phyloP scores from a whole-genome alignment of 2,113 vertebrate species.

The Charina bottae region DNA sequence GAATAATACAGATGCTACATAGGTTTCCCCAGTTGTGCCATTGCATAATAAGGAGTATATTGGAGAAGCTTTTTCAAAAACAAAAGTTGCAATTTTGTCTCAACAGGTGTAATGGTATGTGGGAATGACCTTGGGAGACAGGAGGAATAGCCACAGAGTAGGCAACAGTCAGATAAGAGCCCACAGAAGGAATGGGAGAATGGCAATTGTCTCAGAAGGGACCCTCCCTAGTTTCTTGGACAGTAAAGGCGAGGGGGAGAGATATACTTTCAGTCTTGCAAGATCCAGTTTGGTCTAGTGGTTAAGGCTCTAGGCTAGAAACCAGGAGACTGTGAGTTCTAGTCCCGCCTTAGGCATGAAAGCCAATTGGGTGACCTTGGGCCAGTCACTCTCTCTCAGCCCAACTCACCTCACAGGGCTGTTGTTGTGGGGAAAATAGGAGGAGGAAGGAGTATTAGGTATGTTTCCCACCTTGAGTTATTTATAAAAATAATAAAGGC shows the following conservation, averaged over 20 bases:
- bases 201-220: background rate
- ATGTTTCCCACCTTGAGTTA: too few relatives aligned
- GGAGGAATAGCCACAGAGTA: background rate
- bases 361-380: too few relatives aligned
- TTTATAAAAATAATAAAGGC: too few relatives aligned
- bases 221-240: background rate
- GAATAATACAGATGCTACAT: background rate
- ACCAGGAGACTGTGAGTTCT: too few relatives aligned
- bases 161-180: background rate
- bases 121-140: background rate
- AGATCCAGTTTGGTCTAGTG: too few relatives aligned
- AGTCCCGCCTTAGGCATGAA: too few relatives aligned
- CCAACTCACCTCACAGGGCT: too few relatives aligned
- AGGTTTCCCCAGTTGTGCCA: background rate
- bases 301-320: too few relatives aligned
- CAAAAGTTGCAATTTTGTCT: background rate
- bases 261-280: background rate
- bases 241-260: background rate
- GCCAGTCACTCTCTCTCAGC: too few relatives aligned
- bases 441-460: too few relatives aligned
- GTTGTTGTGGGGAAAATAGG: too few relatives aligned
- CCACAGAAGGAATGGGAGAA: background rate
- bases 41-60: background rate
- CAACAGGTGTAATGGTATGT: background rate
- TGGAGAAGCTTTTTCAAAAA: background rate